Conservation (phyloP, 2,888 invertebrate species). For the Cecidostiba fungosa region DNA sequence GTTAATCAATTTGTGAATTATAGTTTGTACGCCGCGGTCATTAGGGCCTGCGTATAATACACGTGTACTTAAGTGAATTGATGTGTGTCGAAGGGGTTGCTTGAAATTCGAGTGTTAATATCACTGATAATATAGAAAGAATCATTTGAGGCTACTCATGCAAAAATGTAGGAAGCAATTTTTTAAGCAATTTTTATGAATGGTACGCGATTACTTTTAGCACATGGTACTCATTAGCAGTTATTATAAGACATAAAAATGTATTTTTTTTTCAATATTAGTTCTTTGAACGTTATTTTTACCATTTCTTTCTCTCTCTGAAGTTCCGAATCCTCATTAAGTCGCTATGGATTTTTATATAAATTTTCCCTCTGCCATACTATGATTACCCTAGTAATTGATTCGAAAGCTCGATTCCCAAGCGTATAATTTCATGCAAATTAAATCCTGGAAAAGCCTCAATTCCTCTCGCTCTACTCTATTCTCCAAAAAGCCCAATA, state of each 20-base stretch:
- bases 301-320: too few species aligned
- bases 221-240: too few species aligned
- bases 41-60: neutral
- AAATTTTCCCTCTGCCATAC: too few species aligned
- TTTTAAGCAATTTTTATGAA: too few species aligned
- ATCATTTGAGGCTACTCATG: neutral
- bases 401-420: neutral
- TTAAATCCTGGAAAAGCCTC: neutral
- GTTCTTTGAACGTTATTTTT: too few species aligned
- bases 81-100: neutral
- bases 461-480: neutral
- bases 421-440: neutral
- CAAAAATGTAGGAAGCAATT: too few species aligned
- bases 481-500: neutral
- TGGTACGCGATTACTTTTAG: too few species aligned
- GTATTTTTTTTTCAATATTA: too few species aligned
- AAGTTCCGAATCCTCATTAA: too few species aligned
- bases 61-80: conserved; percentile 1
- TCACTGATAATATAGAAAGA: neutral
- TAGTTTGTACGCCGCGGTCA: neutral
- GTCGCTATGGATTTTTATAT: too few species aligned
- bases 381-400: neutral
- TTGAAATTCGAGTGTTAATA: neutral
- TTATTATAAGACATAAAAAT: too few species aligned
- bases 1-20: conserved; percentile 57